Base-by-base conservation (phyloP, 2,888 invertebrate species). In the Drosophila parthenogenetica region DNA sequence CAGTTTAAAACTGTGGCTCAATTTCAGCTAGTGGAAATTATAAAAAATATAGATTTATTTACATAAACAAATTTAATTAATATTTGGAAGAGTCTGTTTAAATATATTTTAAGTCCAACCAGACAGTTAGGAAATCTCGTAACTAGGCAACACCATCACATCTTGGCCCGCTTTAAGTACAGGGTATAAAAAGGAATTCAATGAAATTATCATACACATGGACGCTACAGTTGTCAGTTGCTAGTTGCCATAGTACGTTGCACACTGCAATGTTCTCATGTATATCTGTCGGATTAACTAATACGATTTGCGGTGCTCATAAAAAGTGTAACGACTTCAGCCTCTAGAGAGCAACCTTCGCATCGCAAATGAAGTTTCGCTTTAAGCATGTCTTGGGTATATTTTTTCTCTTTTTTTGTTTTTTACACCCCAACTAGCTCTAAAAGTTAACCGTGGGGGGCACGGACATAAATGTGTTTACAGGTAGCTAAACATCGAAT, bases 281-380 rank as follows among this genome's bases (percentile, higher is more conserved):
- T 82, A 69, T 83, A 75, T 82, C 82, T 87, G 82, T 83, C 82
- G 87, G 82, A 82, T 87, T 82, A 82, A 87, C 82, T 82, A 82
- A 82, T 82, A 79, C 82, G 82, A 87, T 82, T 82, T 82, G 84
- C 79, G 73, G 75, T 78, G 81, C 75, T 84, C 82, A 81, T 82
- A 87, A 82, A 82, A 82, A 87, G 73, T 87, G 73, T 87, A 82
- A 82, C 82, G 82, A 82, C 82, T 82, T 66, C 50, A 63, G 61
- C 61, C 54, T 79, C 62, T 45, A 35, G 63, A 63, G 63, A 69
- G 57, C 66, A 49, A 55, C 11, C 64, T 51, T 51, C 59, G 64
- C 48, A 64, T 35, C 22, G 66, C 73, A 77, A 67, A 78, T 73
- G 65, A 77, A 66, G 67, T 66, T 73, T 77, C 60, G 54, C 57